A percentile compares a stretch with the other conserved stretches of the same genome.
Conservation (phyloP, 2,888 invertebrate species). For the Epirrhoe tristata region DNA sequence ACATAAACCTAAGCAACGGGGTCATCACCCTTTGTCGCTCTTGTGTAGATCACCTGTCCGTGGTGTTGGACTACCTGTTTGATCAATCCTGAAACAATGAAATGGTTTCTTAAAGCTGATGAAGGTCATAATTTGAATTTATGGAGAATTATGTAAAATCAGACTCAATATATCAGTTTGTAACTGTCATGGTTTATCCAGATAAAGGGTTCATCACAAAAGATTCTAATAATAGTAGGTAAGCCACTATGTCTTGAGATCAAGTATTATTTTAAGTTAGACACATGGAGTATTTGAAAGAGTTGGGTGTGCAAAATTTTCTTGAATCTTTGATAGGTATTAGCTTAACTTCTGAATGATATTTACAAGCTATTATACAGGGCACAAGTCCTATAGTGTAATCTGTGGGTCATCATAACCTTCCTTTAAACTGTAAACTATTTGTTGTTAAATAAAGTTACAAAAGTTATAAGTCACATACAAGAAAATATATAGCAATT, state of each 20-base stretch:
- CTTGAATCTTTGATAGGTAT: no score
- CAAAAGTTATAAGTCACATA: no score
- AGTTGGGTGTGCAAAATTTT: no score
- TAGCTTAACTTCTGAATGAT: no score
- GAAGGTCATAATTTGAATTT: neutral
- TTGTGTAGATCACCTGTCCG: constrained; percentile 98
- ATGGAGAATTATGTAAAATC: constrained; percentile 49
- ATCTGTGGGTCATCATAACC: no score
- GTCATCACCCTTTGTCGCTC: constrained; percentile 97
- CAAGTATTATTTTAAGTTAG: no score
- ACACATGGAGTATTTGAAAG: no score
- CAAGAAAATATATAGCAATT: no score
- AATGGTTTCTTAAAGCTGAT: constrained; percentile 10
- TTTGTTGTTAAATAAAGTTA: no score
- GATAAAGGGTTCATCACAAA: constrained; percentile 68
- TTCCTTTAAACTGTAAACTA: no score
- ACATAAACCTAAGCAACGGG: constrained; percentile 88
- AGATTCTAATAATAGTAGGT: neutral
- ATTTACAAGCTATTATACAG: no score
- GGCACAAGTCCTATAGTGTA: no score
- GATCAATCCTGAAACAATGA: constrained; percentile 90
- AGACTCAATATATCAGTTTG: constrained; percentile 88
- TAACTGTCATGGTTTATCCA: constrained; percentile 71
- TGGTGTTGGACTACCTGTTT: constrained; percentile 98
- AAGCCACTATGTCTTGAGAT: neutral